Evolutionary conservation across 2,113 vertebrate species (phyloP).

Genomic region (Xiphias gladius): DNA sequence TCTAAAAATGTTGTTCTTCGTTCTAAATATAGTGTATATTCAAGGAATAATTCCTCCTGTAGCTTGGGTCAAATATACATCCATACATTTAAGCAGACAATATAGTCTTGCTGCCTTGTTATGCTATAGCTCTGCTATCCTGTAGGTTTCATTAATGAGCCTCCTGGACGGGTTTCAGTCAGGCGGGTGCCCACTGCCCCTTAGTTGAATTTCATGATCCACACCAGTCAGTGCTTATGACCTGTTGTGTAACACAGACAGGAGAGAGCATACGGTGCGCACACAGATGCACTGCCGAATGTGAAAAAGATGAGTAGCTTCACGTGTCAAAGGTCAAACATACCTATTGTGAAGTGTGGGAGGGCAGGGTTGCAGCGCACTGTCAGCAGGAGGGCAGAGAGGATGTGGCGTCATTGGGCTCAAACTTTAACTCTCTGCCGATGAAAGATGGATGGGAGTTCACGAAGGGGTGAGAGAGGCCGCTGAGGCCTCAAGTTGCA

Average conservation of each 20-base stretch:
- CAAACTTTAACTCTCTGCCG: conserved; percentile 45
- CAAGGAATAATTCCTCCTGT: background rate
- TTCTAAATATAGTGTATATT: background rate
- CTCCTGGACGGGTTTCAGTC: background rate
- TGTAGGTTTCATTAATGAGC: conserved; percentile 20
- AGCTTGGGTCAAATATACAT: background rate
- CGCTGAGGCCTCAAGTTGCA: background rate
- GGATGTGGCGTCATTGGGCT: conserved; percentile 73
- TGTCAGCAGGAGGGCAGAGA: conserved; percentile 69
- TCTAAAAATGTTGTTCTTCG: background rate
- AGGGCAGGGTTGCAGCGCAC: conserved; percentile 39
- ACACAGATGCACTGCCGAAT: conserved; percentile 12
- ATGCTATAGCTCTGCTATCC: background rate
- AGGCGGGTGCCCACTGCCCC: background rate
- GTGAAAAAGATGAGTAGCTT: conserved; percentile 38
- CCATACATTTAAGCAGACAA: background rate
- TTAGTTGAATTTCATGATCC: background rate
- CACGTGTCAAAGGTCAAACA: conserved; percentile 54
- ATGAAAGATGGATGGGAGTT: conserved; percentile 60
- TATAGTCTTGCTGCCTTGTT: background rate
- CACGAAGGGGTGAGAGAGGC: conserved; percentile 50
- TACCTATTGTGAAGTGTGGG: conserved; percentile 54
- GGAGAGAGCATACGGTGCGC: background rate
- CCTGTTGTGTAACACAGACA: conserved; percentile 18
- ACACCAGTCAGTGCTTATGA: background rate